These are phyloP conservation scores for Halesus radiatus DNA, from an alignment of 1,140 invertebrate genomes.

Conservation along the genomic window DNA sequence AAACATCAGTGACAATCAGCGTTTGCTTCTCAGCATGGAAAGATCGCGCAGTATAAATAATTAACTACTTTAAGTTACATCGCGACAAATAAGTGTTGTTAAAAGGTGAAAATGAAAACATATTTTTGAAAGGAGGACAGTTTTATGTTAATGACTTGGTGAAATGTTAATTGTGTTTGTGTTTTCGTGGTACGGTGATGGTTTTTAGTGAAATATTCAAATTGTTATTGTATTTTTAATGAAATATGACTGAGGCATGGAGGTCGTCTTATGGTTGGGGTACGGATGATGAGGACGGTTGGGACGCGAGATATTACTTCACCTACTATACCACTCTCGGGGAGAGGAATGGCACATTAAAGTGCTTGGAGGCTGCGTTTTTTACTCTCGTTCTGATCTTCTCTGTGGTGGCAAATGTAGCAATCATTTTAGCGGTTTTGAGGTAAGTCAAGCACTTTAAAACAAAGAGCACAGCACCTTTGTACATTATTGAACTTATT, in stretches of 20 bases:
- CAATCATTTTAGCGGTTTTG: constrained; percentile 45
- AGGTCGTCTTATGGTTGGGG: constrained; percentile 48
- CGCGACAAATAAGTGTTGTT: not conserved
- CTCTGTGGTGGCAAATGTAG: constrained; percentile 48
- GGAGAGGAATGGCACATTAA: constrained; percentile 57
- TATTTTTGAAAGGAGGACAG: not conserved
- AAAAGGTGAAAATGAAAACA: not conserved
- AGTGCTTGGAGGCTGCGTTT: constrained; percentile 30
- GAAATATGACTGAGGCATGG: constrained; percentile 27
- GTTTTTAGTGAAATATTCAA: not conserved
- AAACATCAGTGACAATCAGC: too few relatives aligned
- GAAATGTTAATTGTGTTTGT: not conserved
- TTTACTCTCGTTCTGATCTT: constrained; percentile 39
- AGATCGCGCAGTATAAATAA: too few relatives aligned
- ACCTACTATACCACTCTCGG: constrained; percentile 71
- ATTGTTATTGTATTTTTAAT: constrained; percentile 7
- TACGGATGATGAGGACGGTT: constrained; percentile 62
- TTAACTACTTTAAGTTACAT: not conserved
- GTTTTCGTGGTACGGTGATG: not conserved
- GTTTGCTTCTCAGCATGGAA: too few relatives aligned
- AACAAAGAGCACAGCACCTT: not conserved
- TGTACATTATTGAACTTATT: too few relatives aligned
- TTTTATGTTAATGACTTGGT: not conserved
- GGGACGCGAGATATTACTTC: constrained; percentile 69
- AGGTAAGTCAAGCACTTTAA: constrained; percentile 42